Conservation (phyloP, 1,140 invertebrate genomes). For the Panulirus ornatus region DNA sequence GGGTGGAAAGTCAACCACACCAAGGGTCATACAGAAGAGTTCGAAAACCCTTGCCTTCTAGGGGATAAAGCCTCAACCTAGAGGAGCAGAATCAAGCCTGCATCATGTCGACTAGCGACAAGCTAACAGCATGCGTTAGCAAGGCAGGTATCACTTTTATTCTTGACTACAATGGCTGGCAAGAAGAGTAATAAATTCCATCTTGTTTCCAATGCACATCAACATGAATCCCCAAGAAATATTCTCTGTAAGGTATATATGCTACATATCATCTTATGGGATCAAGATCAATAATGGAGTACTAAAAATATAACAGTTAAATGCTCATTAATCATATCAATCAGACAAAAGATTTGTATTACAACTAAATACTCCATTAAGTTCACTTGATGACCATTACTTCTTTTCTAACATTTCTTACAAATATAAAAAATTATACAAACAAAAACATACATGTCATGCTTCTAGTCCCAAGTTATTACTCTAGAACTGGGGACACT, state of each 20-base stretch:
- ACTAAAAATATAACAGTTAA: neutral
- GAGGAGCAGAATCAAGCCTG: neutral
- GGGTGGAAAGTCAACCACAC: too few relatives aligned
- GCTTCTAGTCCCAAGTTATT: neutral
- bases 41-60: neutral
- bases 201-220: neutral
- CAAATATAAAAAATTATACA: neutral
- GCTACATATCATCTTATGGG: neutral
- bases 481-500: neutral
- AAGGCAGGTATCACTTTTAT: constrained; percentile 11
- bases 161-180: constrained; percentile 9
- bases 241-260: neutral
- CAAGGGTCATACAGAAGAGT: neutral
- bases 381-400: neutral
- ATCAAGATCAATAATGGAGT: neutral
- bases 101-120: constrained; percentile 8
- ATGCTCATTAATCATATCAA: too few relatives aligned
- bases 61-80: neutral
- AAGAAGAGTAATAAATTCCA: neutral
- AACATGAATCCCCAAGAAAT: neutral
- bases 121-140: constrained; percentile 16
- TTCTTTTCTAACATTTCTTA: neutral
- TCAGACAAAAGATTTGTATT: neutral
- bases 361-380: neutral
- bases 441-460: neutral